phyloP scores from a whole-genome alignment of 2,797 vertebrate genomes.

The Pelobates cultripes region DNA sequence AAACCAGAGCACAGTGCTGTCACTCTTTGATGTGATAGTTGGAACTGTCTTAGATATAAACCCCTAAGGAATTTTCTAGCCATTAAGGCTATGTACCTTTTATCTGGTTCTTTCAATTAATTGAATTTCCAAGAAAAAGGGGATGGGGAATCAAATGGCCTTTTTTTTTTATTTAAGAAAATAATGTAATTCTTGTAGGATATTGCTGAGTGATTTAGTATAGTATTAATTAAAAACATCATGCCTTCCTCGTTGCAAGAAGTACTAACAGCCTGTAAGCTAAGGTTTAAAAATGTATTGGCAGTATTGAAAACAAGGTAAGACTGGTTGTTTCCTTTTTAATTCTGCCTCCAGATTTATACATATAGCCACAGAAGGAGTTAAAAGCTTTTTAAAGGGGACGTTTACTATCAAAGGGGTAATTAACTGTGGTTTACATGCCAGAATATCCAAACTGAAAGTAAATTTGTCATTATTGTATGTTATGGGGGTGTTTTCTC shows the following conservation, averaged over 20 bases:
- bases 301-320: slow-evolving; percentile 60
- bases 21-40: slow-evolving; percentile 74
- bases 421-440: slow-evolving; percentile 47
- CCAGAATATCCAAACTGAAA: slow-evolving; percentile 18
- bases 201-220: slow-evolving; percentile 69
- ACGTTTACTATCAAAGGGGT: slow-evolving; percentile 57
- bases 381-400: slow-evolving; percentile 57
- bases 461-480: slow-evolving; percentile 42
- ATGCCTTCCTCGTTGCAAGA: slow-evolving; percentile 68
- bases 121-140: slow-evolving; percentile 73
- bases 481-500: slow-evolving; percentile 29
- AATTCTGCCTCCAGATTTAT: background rate
- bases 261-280: slow-evolving; percentile 63
- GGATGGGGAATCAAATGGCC: slow-evolving; percentile 65
- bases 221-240: slow-evolving; percentile 70
- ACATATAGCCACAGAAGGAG: background rate
- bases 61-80: slow-evolving; percentile 72
- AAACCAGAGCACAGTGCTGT: slow-evolving; percentile 61
- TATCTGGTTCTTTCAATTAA: slow-evolving; percentile 81
- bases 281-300: slow-evolving; percentile 59
- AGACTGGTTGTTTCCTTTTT: slow-evolving; percentile 33
- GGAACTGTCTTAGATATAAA: slow-evolving; percentile 59
- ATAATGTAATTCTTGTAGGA: slow-evolving; percentile 68
- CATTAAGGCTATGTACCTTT: slow-evolving; percentile 78
- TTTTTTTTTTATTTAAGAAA: slow-evolving; percentile 62